Evolutionary conservation across 92 coral and sea anemone species (phyloP), one percentile per base, ranked within the genome.

Genomic region (Virgularia gustaviana): DNA sequence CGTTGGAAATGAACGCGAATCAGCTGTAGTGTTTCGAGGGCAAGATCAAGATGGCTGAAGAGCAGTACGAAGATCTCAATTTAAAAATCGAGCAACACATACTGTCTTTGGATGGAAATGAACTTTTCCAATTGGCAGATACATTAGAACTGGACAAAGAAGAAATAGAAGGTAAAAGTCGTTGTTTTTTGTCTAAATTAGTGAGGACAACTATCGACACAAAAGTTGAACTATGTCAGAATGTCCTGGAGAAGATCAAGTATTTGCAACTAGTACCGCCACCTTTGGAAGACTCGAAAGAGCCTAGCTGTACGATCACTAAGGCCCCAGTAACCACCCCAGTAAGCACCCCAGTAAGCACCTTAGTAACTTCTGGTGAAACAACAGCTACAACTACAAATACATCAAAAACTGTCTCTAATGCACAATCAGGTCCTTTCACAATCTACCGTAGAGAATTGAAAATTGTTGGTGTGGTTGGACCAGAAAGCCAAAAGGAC

Each of bases 401-500:
- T 18, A n/a, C 2, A 3, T 41, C 37, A 57, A 57, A 25, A 57
- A 41, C 27, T 57, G 63, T 57, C n/a, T 30, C 34, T 55, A 4
- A 36, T 55, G 62, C 34, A 25, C 62, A 55, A 36, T 9, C 38
- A 27, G 34, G 64, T 57, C 37, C 37, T 28, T 57, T 57, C 34
- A 30, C 38, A 28, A 41, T 57, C 34, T 57, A 57, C 31, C 61
- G 30, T 18, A 23, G 61, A 18, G 61, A 54, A 18, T 54, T 54
- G 29, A 54, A 54, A 13, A 54, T 54, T 18, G 61, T 54, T 12
- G 19, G 84, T 35, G 32, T 72, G 7, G 59, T 49, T 10, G 78
- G 78, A 49, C 79, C 80, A 0, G 75, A 80, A 43, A 39, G 36
- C 16, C 75, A 80, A 19, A 80, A 65, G 51, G 84, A 80, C 29